phyloP scores from a whole-genome alignment of 2,113 vertebrate genomes.

The Rhinoptilus africanus region DNA sequence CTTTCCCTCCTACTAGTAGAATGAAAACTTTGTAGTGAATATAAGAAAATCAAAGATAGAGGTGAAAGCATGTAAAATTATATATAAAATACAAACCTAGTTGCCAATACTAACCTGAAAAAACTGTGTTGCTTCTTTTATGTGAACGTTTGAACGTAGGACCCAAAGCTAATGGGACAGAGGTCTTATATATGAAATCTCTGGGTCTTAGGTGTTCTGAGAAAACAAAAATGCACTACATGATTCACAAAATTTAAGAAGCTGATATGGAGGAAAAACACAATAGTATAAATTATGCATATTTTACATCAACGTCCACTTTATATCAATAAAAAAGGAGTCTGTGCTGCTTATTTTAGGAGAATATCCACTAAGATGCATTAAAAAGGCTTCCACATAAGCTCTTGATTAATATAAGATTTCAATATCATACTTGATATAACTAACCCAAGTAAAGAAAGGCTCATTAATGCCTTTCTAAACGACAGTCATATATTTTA shows the following conservation, averaged over 20 bases:
- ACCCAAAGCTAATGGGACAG: background rate
- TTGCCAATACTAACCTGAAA: background rate
- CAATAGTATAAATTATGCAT: background rate
- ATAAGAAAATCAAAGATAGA: background rate
- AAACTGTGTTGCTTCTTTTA: background rate
- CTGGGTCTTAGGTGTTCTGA: background rate
- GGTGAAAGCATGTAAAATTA: background rate
- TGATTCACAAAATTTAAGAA: background rate
- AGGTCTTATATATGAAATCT: background rate
- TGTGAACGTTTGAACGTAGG: background rate
- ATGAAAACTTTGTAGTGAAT: background rate
- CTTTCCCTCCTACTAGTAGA: background rate
- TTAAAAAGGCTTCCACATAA: background rate
- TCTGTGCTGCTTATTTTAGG: background rate
- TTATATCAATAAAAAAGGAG: background rate
- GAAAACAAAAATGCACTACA: background rate
- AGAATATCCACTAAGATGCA: background rate
- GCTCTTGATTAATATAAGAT: background rate
- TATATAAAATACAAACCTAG: background rate
- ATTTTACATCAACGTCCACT: background rate
- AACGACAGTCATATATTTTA: background rate
- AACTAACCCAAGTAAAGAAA: background rate
- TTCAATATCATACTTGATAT: background rate
- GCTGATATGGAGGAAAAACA: background rate
- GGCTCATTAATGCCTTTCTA: background rate